Percentiles rank a stretch among this genome's conserved stretches.
Conservation (phyloP, 2,888 invertebrate species). For the Rambutsinella grinnellia region DNA sequence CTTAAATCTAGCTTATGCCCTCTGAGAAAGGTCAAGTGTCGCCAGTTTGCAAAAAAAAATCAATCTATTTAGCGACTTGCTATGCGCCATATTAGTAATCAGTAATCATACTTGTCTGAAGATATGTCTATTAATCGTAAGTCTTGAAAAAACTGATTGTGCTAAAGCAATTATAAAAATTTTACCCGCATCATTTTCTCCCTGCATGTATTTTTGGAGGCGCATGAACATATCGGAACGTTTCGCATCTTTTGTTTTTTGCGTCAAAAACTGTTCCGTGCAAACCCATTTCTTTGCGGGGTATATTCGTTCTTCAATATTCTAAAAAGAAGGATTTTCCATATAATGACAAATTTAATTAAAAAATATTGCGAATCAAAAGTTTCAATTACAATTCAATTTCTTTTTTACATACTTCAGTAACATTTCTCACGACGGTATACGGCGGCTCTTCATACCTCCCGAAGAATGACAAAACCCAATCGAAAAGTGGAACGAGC, state of each 20-base stretch:
- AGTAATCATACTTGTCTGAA: no score
- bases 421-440: slow-evolving; percentile 46
- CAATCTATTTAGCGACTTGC: no score
- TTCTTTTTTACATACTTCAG: slow-evolving; percentile 38
- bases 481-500: slow-evolving; percentile 62
- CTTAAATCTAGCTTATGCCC: no score
- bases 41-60: no score
- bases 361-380: neutral
- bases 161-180: no score
- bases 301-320: slow-evolving; percentile 62
- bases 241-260: slow-evolving; percentile 52
- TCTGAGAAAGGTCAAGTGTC: no score
- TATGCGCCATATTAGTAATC: no score
- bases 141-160: no score
- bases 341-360: no score
- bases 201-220: slow-evolving; percentile 61
- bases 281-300: slow-evolving; percentile 62
- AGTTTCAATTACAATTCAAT: neutral
- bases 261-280: slow-evolving; percentile 57
- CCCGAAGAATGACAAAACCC: slow-evolving; percentile 64
- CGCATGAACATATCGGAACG: slow-evolving; percentile 63
- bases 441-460: slow-evolving; percentile 61
- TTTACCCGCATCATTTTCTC: slow-evolving; percentile 62
- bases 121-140: no score
- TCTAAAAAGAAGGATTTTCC: slow-evolving; percentile 50